phyloP scores from a whole-genome alignment of 2,113 vertebrate species.

The Spea multiplicata region DNA sequence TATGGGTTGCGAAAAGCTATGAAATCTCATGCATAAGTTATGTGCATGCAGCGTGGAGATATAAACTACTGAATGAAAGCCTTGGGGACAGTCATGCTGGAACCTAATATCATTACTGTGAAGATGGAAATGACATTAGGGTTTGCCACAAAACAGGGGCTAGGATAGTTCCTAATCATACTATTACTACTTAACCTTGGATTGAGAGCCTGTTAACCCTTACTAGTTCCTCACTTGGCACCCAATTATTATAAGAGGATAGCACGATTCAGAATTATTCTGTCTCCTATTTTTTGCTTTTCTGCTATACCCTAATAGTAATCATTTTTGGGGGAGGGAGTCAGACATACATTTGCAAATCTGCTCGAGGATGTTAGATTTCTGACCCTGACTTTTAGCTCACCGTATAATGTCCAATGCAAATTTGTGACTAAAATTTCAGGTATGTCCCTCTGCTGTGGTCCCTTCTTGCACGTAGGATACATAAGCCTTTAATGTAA shows the following conservation, averaged over 20 bases:
- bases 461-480: too few species aligned
- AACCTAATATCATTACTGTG: slow-evolving; percentile 35
- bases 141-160: slow-evolving; percentile 19
- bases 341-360: too few species aligned
- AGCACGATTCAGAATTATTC: too few species aligned
- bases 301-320: too few species aligned
- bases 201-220: slow-evolving; percentile 1
- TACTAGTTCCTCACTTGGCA: not conserved
- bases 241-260: not conserved
- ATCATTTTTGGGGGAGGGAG: too few species aligned
- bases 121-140: slow-evolving; percentile 29
- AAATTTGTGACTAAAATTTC: too few species aligned
- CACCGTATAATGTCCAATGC: too few species aligned
- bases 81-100: slow-evolving; percentile 26
- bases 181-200: slow-evolving; percentile 36
- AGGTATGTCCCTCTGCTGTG: too few species aligned
- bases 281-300: too few species aligned
- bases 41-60: slow-evolving; percentile 38
- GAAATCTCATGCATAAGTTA: slow-evolving; percentile 44
- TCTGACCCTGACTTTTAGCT: too few species aligned
- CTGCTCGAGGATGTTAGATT: too few species aligned
- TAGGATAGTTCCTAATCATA: slow-evolving; percentile 28
- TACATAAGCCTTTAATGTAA: too few species aligned
- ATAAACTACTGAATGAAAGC: slow-evolving; percentile 37
- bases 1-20: slow-evolving; percentile 33